phyloP scores from a whole-genome alignment of 2,113 vertebrate genomes.

The Oxyruncus cristatus region DNA sequence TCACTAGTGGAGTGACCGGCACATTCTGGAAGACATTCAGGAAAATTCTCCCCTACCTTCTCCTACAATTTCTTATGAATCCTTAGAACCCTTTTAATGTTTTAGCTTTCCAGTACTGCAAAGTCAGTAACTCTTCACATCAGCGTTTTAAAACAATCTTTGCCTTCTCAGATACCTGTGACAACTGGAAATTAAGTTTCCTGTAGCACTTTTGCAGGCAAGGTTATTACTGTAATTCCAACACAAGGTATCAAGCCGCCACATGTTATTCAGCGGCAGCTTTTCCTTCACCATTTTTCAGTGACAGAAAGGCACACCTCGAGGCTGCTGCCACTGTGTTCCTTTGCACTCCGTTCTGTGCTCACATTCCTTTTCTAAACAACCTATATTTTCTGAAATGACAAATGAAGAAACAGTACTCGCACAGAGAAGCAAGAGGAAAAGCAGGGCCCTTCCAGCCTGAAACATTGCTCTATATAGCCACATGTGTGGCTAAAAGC shows the following conservation, averaged over 20 bases:
- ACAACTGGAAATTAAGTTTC: not conserved
- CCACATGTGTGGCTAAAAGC: not conserved
- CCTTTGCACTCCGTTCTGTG: not conserved
- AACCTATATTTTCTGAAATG: not conserved
- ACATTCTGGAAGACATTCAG: not conserved
- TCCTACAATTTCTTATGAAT: not conserved
- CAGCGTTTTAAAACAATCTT: not conserved
- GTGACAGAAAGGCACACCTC: not conserved
- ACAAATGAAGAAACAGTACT: not conserved
- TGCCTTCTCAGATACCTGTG: not conserved
- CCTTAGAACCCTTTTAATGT: not conserved
- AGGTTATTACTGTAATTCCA: not conserved
- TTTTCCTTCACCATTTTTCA: not conserved
- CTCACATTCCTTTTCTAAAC: not conserved
- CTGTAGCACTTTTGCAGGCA: not conserved
- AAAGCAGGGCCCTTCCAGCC: not conserved
- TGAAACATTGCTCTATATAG: not conserved
- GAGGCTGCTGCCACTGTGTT: rapidly evolving
- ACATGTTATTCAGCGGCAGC: not conserved
- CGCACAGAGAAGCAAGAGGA: not conserved
- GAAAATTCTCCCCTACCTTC: not conserved
- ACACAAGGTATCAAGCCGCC: not conserved
- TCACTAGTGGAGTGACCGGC: not conserved
- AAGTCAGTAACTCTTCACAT: not conserved
- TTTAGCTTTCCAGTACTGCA: not conserved